Conservation (phyloP, 2,888 invertebrate species). For the Limnephilus lunatus region DNA sequence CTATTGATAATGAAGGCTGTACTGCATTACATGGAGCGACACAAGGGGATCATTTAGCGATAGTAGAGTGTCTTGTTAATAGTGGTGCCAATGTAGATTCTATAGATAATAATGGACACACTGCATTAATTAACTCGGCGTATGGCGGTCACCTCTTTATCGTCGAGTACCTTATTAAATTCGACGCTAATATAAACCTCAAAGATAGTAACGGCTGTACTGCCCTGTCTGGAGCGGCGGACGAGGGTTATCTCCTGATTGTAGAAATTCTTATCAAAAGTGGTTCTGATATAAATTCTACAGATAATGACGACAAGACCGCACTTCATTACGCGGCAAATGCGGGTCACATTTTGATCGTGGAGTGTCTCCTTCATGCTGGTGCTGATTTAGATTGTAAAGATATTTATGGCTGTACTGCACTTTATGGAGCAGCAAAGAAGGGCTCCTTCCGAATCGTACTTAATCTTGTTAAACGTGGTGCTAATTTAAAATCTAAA, state of each 20-base stretch:
- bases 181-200: background rate
- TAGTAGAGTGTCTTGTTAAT: background rate
- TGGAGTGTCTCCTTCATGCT: background rate
- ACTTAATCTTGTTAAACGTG: no score
- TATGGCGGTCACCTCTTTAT: background rate
- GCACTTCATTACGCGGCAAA: background rate
- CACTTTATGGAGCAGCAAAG: background rate
- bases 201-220: background rate
- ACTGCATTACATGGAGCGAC: background rate
- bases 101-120: no score
- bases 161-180: background rate
- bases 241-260: background rate
- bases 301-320: background rate
- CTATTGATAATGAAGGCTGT: background rate
- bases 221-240: background rate
- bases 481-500: no score
- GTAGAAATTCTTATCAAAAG: background rate
- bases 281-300: background rate
- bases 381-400: background rate
- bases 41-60: background rate
- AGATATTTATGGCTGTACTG: background rate
- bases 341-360: background rate
- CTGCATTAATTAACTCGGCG: background rate
- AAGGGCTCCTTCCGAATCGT: no score
- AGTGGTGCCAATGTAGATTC: no score